These are phyloP conservation scores for Acrocephalus scirpaceus DNA, from an alignment of 2,797 vertebrate species.

Conservation along the genomic window DNA sequence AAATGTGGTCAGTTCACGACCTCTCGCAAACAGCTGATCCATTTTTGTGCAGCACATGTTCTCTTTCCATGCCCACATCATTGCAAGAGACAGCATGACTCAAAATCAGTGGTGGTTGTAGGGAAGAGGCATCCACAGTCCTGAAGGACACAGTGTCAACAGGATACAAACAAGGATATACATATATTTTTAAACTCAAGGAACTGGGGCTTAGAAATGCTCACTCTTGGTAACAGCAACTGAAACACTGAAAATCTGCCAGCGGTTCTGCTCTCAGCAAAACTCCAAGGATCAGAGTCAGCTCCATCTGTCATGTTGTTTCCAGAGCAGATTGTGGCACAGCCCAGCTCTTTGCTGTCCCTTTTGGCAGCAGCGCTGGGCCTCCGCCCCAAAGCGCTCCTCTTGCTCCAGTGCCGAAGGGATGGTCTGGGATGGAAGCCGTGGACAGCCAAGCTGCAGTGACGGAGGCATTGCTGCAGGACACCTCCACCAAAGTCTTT, in stretches of 20 bases:
- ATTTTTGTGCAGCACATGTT: fast-evolving
- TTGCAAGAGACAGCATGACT: neutral
- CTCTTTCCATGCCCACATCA: neutral
- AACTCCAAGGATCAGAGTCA: neutral
- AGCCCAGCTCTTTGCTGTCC: neutral
- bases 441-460: fast-evolving
- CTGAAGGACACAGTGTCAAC: neutral
- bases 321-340: neutral
- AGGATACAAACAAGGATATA: neutral
- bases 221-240: neutral
- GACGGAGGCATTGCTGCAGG: fast-evolving
- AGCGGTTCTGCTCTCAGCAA: neutral
- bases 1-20: neutral
- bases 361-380: neutral
- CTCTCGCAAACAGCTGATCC: neutral
- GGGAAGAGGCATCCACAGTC: neutral
- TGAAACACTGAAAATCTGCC: neutral
- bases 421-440: neutral
- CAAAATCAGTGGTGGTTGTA: neutral
- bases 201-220: neutral
- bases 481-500: neutral
- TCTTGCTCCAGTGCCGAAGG: fast-evolving
- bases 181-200: neutral
- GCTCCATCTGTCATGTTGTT: neutral
- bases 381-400: fast-evolving